Percentiles rank a stretch among this genome's conserved stretches.
Conservation (phyloP, 1,140 invertebrate genomes). For the Gonioctena quinquepunctata region DNA sequence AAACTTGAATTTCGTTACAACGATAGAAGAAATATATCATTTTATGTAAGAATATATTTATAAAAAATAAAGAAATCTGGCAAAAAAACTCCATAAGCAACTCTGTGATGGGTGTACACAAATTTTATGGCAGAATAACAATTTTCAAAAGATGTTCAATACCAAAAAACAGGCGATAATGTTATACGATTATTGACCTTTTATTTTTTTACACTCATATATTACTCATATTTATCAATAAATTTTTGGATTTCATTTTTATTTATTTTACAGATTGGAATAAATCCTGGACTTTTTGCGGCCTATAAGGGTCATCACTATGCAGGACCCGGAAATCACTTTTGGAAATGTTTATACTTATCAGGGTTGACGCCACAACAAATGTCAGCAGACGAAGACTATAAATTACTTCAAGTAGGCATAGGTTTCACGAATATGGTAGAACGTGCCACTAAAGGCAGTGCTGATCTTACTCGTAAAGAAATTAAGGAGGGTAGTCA, state of each 20-base stretch:
- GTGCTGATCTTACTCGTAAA: conserved; percentile 91
- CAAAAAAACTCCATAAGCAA: no score
- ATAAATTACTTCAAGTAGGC: conserved; percentile 87
- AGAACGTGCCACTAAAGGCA: conserved; percentile 90
- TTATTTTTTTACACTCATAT: no score
- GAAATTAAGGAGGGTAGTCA: conserved; percentile 97
- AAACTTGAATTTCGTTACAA: no score
- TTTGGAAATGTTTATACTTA: conserved; percentile 97
- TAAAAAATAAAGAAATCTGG: no score
- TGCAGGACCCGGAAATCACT: conserved; percentile 97
- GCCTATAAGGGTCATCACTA: conserved; percentile 98
- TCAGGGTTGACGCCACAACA: conserved; percentile 93
- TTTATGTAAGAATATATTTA: no score
- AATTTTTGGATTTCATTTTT: neutral
- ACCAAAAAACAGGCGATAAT: no score
- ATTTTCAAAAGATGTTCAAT: no score
- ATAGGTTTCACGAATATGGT: conserved; percentile 99
- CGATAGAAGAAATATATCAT: no score
- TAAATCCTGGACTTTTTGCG: conserved; percentile 95
- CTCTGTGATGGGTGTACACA: no score
- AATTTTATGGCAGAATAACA: no score
- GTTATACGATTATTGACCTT: no score
- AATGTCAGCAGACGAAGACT: conserved; percentile 95
- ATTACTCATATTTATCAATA: no score
- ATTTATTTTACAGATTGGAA: conserved; percentile 79